Percentiles rank a stretch among this genome's conserved stretches.
These are phyloP conservation scores for Ceratosolen solmsi DNA, from an alignment of 1,140 invertebrate genomes.

Conservation along the genomic window DNA sequence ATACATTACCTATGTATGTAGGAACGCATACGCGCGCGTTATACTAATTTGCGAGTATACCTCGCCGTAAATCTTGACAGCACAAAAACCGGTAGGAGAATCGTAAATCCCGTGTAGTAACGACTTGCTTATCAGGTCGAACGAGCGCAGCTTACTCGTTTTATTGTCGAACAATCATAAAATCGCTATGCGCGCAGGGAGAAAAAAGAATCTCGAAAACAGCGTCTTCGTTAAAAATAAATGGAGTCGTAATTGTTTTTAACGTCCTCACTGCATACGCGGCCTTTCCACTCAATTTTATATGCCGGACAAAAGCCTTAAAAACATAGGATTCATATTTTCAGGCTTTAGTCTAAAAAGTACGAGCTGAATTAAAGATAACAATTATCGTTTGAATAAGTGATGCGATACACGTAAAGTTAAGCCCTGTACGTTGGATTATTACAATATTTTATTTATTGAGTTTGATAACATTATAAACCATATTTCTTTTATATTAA, in stretches of 20 bases:
- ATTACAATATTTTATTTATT: not conserved
- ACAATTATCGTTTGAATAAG: not conserved
- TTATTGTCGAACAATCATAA: constrained; percentile 49
- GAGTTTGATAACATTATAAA: not conserved
- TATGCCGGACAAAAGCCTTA: not conserved
- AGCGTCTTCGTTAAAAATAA: constrained; percentile 50
- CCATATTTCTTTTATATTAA: not conserved
- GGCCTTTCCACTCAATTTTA: constrained; percentile 19
- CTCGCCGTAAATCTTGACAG: constrained; percentile 35
- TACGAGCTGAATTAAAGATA: not conserved
- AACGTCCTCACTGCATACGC: not conserved
- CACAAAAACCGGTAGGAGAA: constrained; percentile 46
- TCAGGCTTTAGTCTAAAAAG: not conserved
- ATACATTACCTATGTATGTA: not conserved
- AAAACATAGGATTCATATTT: not conserved
- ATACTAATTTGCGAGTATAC: constrained; percentile 45
- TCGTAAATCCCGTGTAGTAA: constrained; percentile 44
- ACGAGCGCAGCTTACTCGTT: constrained; percentile 37
- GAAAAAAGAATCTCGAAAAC: constrained; percentile 31
- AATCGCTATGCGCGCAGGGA: constrained; percentile 26
- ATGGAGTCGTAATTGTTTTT: constrained; percentile 50
- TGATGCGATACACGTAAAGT: not conserved
- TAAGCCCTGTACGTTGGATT: not conserved
- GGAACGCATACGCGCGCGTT: not conserved
- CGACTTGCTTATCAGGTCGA: constrained; percentile 47